These are phyloP conservation scores for Acipenser ruthenus DNA, from an alignment of 2,797 vertebrate species.

Conservation along the genomic window DNA sequence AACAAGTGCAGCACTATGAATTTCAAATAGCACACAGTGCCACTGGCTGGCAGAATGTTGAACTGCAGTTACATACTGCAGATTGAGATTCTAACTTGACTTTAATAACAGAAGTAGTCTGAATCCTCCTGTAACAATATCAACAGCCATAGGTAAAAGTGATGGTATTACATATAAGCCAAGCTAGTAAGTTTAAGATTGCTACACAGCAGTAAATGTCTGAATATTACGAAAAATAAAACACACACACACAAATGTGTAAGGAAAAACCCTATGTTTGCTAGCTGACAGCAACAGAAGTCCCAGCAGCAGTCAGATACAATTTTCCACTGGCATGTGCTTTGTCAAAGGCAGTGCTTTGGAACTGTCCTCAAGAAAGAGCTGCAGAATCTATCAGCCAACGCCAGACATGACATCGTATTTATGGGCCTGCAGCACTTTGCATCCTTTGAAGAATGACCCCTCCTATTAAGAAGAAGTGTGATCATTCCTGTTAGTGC, in stretches of 20 bases:
- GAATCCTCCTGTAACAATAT: no score
- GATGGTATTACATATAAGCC: no score
- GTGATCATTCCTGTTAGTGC: constrained; percentile 26
- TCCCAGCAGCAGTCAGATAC: constrained; percentile 2
- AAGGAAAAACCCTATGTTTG: background rate
- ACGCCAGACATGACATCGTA: constrained; percentile 34
- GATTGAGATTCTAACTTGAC: no score
- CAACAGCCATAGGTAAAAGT: no score
- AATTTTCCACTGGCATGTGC: background rate
- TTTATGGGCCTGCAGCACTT: constrained; percentile 22
- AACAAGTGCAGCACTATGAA: no score
- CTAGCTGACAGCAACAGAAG: constrained; percentile 3
- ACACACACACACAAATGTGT: constrained; percentile 24
- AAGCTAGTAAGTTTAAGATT: no score
- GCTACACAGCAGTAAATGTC: no score
- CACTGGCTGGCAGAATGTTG: no score
- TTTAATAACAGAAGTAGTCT: no score
- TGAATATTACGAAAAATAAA: no score
- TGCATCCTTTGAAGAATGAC: constrained; percentile 8
- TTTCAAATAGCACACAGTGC: no score
- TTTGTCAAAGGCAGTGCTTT: background rate
- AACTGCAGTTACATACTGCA: no score
- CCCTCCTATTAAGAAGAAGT: constrained; percentile 14
- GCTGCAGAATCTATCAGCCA: constrained; percentile 18
- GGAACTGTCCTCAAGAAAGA: background rate